Evolutionary conservation across 2,113 vertebrate genomes (phyloP), one percentile per base, ranked within the genome.

Genomic region (Candoia aspera): DNA sequence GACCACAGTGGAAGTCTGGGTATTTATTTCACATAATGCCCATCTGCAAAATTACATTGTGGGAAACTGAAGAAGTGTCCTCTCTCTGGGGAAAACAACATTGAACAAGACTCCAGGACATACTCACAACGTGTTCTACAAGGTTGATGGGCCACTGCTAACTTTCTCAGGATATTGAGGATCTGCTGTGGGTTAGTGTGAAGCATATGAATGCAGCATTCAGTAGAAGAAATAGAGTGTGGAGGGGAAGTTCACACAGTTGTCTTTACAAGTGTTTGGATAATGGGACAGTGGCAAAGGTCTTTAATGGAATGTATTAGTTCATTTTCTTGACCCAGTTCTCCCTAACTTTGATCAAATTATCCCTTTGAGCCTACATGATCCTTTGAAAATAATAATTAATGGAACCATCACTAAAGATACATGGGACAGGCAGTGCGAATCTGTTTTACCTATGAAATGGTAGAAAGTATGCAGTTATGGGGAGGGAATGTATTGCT

Each of bases 381-480:
- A 6, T 59, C 6, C 46, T 90, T 79, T 23, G 8, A 83, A 57
- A 83, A 58, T 55, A 86, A 9, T 21, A 49, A 54, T 19, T n/a
- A 53, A 9, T 33, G 21, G 21, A 24, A 8, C 15, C 2, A 15
- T 19, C 26, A 21, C 42, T 68, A 89, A 89, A 5, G 10, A 79
- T 11, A 24, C 9, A 8, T 29, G 17, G 46, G 10, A 21, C n/a
- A 29, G 3, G 33, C 23, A 26, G 4, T 84, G 37, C 55, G 19
- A 5, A 29, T 29, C 55, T 90, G 15, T 95, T 96, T 94, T 93
- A 96, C 95, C 58, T 93, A 94, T 83, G 90, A 94, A 57, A 9
- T 86, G 90, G 68, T 59, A 90, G 21, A 0, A 0, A 93, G 68
- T 60, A 64, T 94, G 79, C 37, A 29, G 21, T 73, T n/a, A 3